Evolutionary conservation across 2,113 vertebrate species (phyloP), one percentile per base, ranked within the genome.

Genomic region (Hoplias malabaricus): DNA sequence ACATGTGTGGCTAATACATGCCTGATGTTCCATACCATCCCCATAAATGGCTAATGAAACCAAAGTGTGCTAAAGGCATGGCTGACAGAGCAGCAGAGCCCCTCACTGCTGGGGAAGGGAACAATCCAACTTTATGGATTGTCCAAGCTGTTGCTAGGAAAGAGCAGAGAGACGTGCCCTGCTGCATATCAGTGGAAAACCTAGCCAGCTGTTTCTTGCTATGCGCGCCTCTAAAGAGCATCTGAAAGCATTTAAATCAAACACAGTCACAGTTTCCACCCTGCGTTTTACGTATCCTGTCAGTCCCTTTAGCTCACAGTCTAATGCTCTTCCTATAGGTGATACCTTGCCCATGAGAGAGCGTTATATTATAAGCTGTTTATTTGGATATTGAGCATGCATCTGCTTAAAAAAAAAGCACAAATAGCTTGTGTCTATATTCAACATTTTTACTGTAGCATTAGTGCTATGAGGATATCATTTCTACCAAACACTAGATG

Each of bases 171-270:
- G 67, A 54, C 34, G 36, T 69, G 33, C 56, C 40, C 50, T 62
- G 53, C 62, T 68, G 69, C 33, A 73, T 33, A 62, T 40, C 34
- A 59, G 29, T 72, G 43, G 42, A 69, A 69, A 82, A 62, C 21
- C 69, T n/a, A 73, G 40, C 54, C 34, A 66, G 75, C 33, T 43
- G 50, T 43, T 50, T 66, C 48, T 72, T 48, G 69, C 42, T 70
- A 36, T 69, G 25, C 33, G 11, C n/a, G 27, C 59, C 31, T 63
- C 59, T 63, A 63, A 63, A 63, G 46, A 70, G 46, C 65, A 74
- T 75, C 79, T 75, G 67, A 75, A 75, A 59, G 70, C 38, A 11
- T 73, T 72, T 79, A 73, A 72, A 79, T 70, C 66, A 23, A 75
- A 80, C 46, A 16, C 73, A 46, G 73, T 80, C 59, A 77, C 54